Evolutionary conservation across 2,888 invertebrate genomes (phyloP), one percentile per base, ranked within the genome.

Genomic region (Dendrolimus pini): DNA sequence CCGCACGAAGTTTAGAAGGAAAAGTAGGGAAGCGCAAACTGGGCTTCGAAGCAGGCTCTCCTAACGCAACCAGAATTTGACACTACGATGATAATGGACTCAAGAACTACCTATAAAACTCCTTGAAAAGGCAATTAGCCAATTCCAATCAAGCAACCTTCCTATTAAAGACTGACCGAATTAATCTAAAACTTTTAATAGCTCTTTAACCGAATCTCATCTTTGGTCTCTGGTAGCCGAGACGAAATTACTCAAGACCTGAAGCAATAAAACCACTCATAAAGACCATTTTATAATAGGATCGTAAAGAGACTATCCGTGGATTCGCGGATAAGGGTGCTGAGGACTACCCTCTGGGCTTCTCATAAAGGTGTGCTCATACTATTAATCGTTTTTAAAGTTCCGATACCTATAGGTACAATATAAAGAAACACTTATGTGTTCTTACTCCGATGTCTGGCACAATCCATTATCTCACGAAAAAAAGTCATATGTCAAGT

Each of bases 271-370:
- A 89, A 89, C 76, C 67, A 74, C 73, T 74, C 83, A 82, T 89
- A 89, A 90, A 88, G 87, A 83, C 85, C 82, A 88, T 89, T 90
- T 90, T 89, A 89, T 90, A 90, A 90, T 89, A 83, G 88, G 82
- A 74, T 82, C 85, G 77, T 89, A 89, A 88, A 82, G 75, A 77
- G 81, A 78, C 78, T 81, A 74, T 77, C 75, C 74, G 66, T 67
- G 67, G 65, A 47, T 47, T 47, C 47, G 47, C 61, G 75, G 75
- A 76, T 77, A 74, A 75, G 77, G 76, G 75, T 66, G 66, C 63
- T 60, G 47, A 47, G 10, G 47, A 47, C 47, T 64, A 62, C 64
- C 69, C 70, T 62, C 56, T 59, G 68, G 68, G 70, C 54, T 55
- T 47, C 12, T 12, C 2, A 10, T 10, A 47, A 47, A 47, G 47